Percentiles rank a stretch among this genome's conserved stretches.
phyloP scores from a whole-genome alignment of 2,113 vertebrate species.

The Climacteris rufus region DNA sequence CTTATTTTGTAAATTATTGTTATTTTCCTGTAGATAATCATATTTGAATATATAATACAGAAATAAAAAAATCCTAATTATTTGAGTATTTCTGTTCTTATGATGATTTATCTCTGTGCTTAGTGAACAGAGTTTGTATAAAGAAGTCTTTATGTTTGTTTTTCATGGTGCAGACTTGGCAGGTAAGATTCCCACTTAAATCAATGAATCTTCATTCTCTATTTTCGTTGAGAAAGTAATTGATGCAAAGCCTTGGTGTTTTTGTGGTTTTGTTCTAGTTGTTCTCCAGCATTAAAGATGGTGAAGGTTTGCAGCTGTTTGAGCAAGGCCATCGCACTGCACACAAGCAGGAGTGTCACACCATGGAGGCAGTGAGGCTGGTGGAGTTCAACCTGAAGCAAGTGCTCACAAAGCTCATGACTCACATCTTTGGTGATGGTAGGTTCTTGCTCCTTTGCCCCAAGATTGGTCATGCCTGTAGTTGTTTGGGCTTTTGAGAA shows the following conservation, averaged over 20 bases:
- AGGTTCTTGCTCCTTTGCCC: not conserved
- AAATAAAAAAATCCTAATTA: not conserved
- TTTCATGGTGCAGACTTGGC: not conserved
- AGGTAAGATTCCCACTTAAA: not conserved
- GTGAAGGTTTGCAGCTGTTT: slow-evolving; percentile 82
- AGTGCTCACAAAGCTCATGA: slow-evolving; percentile 80
- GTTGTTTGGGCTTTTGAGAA: not conserved
- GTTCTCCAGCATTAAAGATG: slow-evolving; percentile 77
- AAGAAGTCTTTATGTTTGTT: not conserved
- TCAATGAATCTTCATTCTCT: not conserved
- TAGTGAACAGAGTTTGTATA: not conserved
- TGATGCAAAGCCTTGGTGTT: not conserved
- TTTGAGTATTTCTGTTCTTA: not conserved
- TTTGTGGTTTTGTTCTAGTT: slow-evolving; percentile 71
- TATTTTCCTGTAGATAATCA: not conserved
- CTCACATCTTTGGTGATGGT: slow-evolving; percentile 89
- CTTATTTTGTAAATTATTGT: not conserved
- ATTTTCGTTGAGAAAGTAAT: not conserved
- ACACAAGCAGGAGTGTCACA: slow-evolving; percentile 87
- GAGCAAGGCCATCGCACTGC: slow-evolving; percentile 81
- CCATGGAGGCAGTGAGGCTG: slow-evolving; percentile 89
- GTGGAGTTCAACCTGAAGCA: slow-evolving; percentile 88
- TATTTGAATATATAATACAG: not conserved
- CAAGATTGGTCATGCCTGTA: not conserved
- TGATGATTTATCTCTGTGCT: not conserved